phyloP scores from a whole-genome alignment of 1,140 invertebrate genomes.

The Drosophila pandora region DNA sequence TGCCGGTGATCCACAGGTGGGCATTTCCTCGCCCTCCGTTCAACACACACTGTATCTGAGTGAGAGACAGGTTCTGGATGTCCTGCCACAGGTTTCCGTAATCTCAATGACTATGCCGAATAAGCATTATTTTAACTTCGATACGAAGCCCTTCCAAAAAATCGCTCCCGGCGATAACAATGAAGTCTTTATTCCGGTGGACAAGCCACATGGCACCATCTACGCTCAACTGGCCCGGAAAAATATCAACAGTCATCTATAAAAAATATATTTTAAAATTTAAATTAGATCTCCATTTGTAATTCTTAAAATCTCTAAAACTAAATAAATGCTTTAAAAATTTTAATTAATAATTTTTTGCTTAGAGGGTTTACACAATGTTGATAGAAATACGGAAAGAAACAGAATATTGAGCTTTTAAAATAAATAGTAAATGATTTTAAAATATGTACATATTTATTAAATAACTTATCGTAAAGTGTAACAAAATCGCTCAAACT shows the following conservation, averaged over 20 bases:
- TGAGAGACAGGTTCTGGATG: constrained; percentile 87
- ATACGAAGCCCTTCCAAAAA: constrained; percentile 88
- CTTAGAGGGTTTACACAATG: too few species aligned
- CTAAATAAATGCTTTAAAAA: neutral
- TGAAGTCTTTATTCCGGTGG: constrained; percentile 89
- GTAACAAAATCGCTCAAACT: too few species aligned
- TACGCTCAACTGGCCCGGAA: constrained; percentile 88
- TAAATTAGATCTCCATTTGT: neutral
- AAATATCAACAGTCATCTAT: constrained; percentile 83
- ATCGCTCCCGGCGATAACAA: constrained; percentile 86
- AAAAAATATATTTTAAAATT: constrained; percentile 3
- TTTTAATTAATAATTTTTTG: too few species aligned
- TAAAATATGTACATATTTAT: too few species aligned
- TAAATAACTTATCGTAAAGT: too few species aligned
- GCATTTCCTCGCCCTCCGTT: constrained; percentile 89
- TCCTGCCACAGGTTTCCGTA: constrained; percentile 87
- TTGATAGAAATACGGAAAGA: too few species aligned
- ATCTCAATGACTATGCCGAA: constrained; percentile 92
- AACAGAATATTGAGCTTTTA: too few species aligned
- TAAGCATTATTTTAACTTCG: constrained; percentile 90
- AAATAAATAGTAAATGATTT: too few species aligned
- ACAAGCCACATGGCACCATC: constrained; percentile 91
- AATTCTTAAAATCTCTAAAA: neutral
- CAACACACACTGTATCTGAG: constrained; percentile 90
- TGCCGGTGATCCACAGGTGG: constrained; percentile 88